Evolutionary conservation across 2,888 invertebrate species (phyloP).

Genomic region (Helobdella robusta): DNA sequence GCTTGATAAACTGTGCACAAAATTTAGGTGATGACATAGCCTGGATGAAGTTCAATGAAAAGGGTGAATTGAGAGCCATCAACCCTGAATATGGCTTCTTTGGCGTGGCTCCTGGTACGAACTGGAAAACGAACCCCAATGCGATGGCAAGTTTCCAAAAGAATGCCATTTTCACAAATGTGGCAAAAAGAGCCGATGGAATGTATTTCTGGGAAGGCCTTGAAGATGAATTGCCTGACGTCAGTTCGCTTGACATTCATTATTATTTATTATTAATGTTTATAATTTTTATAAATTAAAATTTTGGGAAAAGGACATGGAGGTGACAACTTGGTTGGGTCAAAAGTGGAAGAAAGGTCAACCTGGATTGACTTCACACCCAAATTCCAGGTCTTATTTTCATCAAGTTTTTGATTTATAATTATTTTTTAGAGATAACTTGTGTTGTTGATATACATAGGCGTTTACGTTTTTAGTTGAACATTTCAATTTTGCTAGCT

Average conservation of each 20-base stretch:
- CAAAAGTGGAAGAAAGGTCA: slow-evolving; percentile 34
- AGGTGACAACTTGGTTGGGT: slow-evolving; percentile 34
- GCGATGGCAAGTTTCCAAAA: slow-evolving; percentile 36
- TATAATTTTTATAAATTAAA: neutral
- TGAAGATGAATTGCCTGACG: slow-evolving; percentile 34
- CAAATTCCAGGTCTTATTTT: slow-evolving; percentile 37
- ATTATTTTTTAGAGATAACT: neutral
- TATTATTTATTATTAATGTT: neutral
- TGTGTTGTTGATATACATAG: neutral
- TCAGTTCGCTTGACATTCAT: neutral
- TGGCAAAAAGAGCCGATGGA: slow-evolving; percentile 37
- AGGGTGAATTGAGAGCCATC: slow-evolving; percentile 37
- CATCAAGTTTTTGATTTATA: neutral
- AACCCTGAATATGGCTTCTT: slow-evolving; percentile 40
- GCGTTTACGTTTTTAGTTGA: too few species aligned
- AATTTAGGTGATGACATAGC: slow-evolving; percentile 37
- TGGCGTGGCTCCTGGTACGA: slow-evolving; percentile 38
- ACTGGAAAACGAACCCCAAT: slow-evolving; percentile 36
- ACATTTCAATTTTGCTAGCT: too few species aligned
- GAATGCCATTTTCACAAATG: slow-evolving; percentile 39
- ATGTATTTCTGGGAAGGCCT: slow-evolving; percentile 38
- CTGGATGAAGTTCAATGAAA: slow-evolving; percentile 39
- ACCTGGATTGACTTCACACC: slow-evolving; percentile 37
- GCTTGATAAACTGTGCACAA: too few species aligned
- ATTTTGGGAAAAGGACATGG: slow-evolving; percentile 21